Percentiles rank a stretch among this genome's conserved stretches.
Conservation (phyloP, 2,888 invertebrate genomes). For the Gastrophysa polygoni region DNA sequence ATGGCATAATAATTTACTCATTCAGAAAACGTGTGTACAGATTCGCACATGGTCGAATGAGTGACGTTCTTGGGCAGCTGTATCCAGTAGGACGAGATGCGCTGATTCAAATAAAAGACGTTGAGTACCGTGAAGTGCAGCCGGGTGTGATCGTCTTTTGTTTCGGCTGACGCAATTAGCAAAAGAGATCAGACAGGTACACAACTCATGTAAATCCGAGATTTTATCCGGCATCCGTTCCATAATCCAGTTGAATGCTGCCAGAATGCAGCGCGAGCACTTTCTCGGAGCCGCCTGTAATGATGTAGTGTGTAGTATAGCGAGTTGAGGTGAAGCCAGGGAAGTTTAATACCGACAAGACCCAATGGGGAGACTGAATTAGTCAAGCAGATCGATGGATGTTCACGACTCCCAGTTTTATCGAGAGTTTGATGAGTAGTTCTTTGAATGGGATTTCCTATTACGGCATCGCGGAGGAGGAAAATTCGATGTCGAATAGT, state of each 20-base stretch:
- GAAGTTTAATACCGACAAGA: constrained; percentile 25
- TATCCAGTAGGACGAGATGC: no score
- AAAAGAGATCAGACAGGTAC: background rate
- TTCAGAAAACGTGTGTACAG: background rate
- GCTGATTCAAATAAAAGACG: no score
- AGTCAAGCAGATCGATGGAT: background rate
- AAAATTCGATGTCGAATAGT: background rate
- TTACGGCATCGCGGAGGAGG: background rate
- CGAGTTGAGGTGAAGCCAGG: constrained; percentile 42
- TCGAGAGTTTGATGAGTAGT: background rate
- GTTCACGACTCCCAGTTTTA: background rate
- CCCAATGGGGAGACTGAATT: constrained; percentile 20
- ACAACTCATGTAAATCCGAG: background rate
- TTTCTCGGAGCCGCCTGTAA: constrained; percentile 44
- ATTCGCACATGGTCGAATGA: background rate
- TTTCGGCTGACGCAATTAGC: background rate
- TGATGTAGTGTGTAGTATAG: constrained; percentile 47
- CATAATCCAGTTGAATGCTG: constrained; percentile 40
- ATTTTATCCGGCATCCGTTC: constrained; percentile 13
- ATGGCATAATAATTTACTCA: background rate
- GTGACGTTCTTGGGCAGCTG: background rate
- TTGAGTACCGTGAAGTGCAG: background rate
- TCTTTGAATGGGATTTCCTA: background rate
- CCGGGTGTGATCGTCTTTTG: background rate
- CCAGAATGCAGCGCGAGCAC: constrained; percentile 43